Percentiles rank a stretch among this genome's conserved stretches.
Conservation (phyloP, 2,797 vertebrate species). For the Alauda arvensis region DNA sequence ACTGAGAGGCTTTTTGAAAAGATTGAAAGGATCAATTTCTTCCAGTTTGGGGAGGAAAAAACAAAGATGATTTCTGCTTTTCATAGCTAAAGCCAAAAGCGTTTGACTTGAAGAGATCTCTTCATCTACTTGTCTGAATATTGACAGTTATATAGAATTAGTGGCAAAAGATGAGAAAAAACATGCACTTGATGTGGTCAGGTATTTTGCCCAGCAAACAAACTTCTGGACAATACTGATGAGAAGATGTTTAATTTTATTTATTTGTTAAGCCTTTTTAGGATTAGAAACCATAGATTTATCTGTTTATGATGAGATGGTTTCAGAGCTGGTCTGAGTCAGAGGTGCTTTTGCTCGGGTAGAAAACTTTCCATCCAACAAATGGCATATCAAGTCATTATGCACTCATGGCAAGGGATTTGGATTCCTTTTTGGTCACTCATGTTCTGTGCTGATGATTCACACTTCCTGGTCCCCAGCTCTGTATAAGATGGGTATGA, state of each 20-base stretch:
- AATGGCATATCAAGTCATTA: neutral
- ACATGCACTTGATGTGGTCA: neutral
- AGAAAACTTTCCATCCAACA: neutral
- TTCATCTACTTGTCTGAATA: neutral
- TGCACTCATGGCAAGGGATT: neutral
- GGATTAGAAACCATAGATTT: neutral
- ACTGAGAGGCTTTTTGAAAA: neutral
- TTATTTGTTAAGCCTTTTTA: neutral
- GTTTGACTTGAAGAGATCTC: neutral
- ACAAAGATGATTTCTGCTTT: neutral
- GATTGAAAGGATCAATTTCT: conserved; percentile 5
- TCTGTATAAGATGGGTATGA: neutral
- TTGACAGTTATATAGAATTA: neutral
- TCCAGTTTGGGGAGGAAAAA: conserved; percentile 5
- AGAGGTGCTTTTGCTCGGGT: neutral
- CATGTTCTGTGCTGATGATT: neutral
- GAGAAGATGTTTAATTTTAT: neutral
- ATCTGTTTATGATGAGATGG: neutral
- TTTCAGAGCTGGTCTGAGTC: neutral
- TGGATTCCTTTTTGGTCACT: neutral
- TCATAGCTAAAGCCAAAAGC: neutral
- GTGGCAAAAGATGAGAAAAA: neutral
- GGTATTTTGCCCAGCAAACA: neutral
- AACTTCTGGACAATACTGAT: neutral
- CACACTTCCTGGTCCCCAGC: neutral